A percentile compares a stretch with the other conserved stretches of the same genome.
These are phyloP conservation scores for Cyclura pinguis DNA, from an alignment of 2,797 vertebrate genomes.

Conservation along the genomic window DNA sequence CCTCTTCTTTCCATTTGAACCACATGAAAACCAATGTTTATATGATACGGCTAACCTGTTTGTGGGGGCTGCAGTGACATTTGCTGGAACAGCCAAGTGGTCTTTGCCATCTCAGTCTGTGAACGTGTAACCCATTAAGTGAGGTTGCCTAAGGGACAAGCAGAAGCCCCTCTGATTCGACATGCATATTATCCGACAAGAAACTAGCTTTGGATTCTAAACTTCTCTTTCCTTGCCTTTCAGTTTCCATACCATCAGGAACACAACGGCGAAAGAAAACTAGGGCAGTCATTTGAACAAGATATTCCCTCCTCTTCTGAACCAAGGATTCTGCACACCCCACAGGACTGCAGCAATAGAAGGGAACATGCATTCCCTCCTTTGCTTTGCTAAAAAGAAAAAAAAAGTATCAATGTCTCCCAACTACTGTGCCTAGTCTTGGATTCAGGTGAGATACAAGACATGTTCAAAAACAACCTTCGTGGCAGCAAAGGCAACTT, in stretches of 20 bases:
- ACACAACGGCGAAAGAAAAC: too few species aligned
- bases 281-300: not conserved
- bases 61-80: not conserved
- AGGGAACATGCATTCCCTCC: not conserved
- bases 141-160: not conserved
- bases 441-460: not conserved
- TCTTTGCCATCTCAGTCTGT: not conserved
- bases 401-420: not conserved
- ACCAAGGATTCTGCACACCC: not conserved
- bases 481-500: not conserved
- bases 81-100: not conserved
- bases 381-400: not conserved
- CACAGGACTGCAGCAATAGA: not conserved
- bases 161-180: not conserved
- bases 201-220: not conserved
- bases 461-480: not conserved
- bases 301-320: not conserved
- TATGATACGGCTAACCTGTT: not conserved
- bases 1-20: not conserved
- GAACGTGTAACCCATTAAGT: not conserved
- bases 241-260: not conserved
- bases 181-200: constrained; percentile 17
- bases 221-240: not conserved
- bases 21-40: not conserved
- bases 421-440: not conserved